Evolutionary conservation across 2,113 vertebrate species (phyloP).

Genomic region (Xiphias gladius): DNA sequence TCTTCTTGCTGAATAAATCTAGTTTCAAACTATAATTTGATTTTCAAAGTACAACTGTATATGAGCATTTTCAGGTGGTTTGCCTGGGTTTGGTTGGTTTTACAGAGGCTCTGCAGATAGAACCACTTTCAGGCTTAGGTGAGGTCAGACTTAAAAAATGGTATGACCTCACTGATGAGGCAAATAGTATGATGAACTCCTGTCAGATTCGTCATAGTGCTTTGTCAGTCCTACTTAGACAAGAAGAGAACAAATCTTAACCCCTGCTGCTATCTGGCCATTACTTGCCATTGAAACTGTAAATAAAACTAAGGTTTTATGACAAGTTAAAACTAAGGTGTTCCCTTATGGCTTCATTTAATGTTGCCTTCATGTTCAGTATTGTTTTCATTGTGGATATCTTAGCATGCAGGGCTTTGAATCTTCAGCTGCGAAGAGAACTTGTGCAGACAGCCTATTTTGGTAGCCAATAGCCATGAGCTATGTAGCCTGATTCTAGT

Average conservation of each 20-base stretch:
- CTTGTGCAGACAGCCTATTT: background rate
- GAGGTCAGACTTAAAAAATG: background rate
- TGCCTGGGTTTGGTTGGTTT: too few species aligned
- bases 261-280: too few species aligned
- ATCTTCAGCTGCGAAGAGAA: background rate
- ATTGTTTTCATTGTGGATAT: background rate
- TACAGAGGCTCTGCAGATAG: too few species aligned
- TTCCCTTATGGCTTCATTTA: conserved; percentile 10
- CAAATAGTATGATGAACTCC: background rate
- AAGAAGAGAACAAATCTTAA: background rate
- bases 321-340: conserved; percentile 37
- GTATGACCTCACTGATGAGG: background rate
- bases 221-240: background rate
- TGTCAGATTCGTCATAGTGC: background rate
- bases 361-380: background rate
- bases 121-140: background rate
- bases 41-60: too few species aligned
- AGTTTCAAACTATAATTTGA: too few species aligned
- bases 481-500: too few species aligned
- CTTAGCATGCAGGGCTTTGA: background rate
- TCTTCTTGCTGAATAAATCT: too few species aligned
- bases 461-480: background rate
- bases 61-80: too few species aligned
- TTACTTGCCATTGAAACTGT: too few species aligned
- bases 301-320: background rate